Conservation (phyloP, 2,888 invertebrate species). For the Macaria notata region DNA sequence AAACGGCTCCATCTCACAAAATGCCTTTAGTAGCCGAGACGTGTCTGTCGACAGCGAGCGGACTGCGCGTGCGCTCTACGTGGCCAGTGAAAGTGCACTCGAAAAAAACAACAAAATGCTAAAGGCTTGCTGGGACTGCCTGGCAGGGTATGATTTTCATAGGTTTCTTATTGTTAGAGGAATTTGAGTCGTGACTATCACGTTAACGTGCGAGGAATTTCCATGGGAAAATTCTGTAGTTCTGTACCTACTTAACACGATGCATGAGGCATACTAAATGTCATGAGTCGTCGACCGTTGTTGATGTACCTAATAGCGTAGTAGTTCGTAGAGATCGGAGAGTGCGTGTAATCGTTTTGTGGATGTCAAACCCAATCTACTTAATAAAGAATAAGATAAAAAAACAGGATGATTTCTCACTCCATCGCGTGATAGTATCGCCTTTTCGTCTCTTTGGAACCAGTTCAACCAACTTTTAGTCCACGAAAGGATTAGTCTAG, state of each 20-base stretch:
- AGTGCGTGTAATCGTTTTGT: neutral
- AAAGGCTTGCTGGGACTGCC: slow-evolving; percentile 73
- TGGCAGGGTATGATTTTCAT: slow-evolving; percentile 63
- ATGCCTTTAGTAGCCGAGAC: slow-evolving; percentile 42
- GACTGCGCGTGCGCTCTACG: slow-evolving; percentile 33
- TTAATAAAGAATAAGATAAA: too few species aligned
- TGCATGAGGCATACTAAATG: neutral
- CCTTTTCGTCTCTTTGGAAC: too few species aligned
- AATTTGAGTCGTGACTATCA: slow-evolving; percentile 5
- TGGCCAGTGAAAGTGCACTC: slow-evolving; percentile 40
- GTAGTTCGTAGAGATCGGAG: too few species aligned
- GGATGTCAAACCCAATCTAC: too few species aligned
- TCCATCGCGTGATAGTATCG: too few species aligned
- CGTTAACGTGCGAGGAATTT: slow-evolving; percentile 5
- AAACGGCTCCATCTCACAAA: slow-evolving; percentile 46
- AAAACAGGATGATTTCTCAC: too few species aligned
- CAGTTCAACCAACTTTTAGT: too few species aligned
- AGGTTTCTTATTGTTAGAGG: slow-evolving; percentile 27
- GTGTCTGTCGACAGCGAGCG: slow-evolving; percentile 42
- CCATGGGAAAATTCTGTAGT: slow-evolving; percentile 11
- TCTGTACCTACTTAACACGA: slow-evolving; percentile 1
- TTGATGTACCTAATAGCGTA: too few species aligned
- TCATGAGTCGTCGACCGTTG: neutral
- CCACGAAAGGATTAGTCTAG: too few species aligned
- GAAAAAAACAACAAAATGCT: slow-evolving; percentile 56